These are phyloP conservation scores for Salvator merianae DNA, from an alignment of 2,113 vertebrate species.

Conservation along the genomic window DNA sequence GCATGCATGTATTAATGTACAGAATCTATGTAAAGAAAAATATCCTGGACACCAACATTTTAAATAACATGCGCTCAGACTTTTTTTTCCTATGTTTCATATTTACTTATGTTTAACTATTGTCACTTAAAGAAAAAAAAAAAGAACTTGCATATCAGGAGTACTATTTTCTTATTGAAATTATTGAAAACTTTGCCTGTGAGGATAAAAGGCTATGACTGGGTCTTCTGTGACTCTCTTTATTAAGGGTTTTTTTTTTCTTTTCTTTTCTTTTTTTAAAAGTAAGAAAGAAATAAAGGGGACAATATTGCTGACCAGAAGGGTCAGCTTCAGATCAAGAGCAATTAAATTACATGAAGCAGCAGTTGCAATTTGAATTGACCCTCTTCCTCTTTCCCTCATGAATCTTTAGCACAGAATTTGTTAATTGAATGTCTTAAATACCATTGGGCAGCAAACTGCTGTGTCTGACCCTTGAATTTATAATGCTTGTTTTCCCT, in stretches of 20 bases:
- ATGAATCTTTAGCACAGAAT: conserved; percentile 3
- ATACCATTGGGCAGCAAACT: not conserved
- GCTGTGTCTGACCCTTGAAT: not conserved
- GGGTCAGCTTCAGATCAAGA: conserved; percentile 20
- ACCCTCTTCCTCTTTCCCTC: not conserved
- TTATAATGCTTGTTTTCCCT: not conserved
- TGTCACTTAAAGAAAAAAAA: not conserved
- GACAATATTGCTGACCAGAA: conserved; percentile 4
- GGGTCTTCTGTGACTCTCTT: conserved; percentile 4
- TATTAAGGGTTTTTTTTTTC: not conserved
- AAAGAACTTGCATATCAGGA: not conserved
- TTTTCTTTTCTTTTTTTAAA: too few species aligned
- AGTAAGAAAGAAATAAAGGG: not conserved
- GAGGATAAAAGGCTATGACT: not conserved
- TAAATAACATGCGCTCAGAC: too few species aligned
- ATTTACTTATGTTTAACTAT: not conserved
- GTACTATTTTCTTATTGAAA: not conserved
- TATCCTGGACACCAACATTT: not conserved
- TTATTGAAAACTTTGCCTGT: not conserved
- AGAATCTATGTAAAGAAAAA: not conserved
- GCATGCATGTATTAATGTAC: too few species aligned
- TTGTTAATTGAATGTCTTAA: conserved; percentile 23
- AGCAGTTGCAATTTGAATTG: conserved; percentile 1
- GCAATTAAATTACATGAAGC: not conserved
- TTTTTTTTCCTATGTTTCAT: not conserved